These are phyloP conservation scores for Thalpophila matura DNA, from an alignment of 2,888 invertebrate species.

Conservation along the genomic window DNA sequence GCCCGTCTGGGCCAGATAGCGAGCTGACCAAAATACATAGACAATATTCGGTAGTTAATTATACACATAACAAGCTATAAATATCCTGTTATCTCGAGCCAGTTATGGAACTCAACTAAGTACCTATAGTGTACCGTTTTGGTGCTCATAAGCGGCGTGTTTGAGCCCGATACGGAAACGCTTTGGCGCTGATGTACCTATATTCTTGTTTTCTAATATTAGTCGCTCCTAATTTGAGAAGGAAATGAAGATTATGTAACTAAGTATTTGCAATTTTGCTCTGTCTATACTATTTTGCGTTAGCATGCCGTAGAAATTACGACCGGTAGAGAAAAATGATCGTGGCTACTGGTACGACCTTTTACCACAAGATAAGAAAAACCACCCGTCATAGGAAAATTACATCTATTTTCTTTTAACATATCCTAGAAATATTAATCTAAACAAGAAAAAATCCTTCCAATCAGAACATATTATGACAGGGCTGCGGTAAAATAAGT, in stretches of 20 bases:
- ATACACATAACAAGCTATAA: slow-evolving; percentile 20
- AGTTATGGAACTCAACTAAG: slow-evolving; percentile 1
- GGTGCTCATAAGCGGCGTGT: slow-evolving; percentile 22
- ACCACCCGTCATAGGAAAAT: too few relatives aligned
- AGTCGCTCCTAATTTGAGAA: slow-evolving; percentile 36
- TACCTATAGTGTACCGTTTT: not conserved
- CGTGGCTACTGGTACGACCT: too few relatives aligned
- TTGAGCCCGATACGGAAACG: slow-evolving; percentile 31
- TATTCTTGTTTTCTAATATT: slow-evolving; percentile 42
- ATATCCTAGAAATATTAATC: too few relatives aligned
- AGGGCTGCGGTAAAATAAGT: too few relatives aligned
- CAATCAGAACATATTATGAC: too few relatives aligned
- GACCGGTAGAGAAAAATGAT: too few relatives aligned
- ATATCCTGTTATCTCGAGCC: slow-evolving; percentile 23
- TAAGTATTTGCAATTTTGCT: not conserved
- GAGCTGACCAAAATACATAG: not conserved
- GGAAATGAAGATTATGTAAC: slow-evolving; percentile 28
- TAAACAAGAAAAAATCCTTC: too few relatives aligned
- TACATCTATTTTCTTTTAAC: too few relatives aligned
- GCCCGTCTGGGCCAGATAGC: too few relatives aligned
- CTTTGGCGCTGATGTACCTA: slow-evolving; percentile 20
- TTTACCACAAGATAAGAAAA: too few relatives aligned
- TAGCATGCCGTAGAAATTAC: too few relatives aligned
- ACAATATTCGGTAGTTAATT: slow-evolving; percentile 14
- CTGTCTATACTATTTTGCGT: not conserved